Evolutionary conservation across 2,113 vertebrate species (phyloP).

Genomic region (Trochalopteron elliotii): DNA sequence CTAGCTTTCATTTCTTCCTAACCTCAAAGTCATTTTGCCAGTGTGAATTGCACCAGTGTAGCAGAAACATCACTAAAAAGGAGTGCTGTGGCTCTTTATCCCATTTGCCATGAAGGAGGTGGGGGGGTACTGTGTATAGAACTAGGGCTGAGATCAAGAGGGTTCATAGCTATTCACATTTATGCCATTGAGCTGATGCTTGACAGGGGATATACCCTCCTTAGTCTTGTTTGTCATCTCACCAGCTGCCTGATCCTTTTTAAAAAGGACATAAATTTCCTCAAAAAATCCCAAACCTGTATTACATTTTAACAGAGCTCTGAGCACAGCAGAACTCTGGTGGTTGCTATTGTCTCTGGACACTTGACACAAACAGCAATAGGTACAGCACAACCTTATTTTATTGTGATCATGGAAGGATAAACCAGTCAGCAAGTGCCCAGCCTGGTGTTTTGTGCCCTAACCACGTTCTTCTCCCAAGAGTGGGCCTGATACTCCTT

Average conservation of each 20-base stretch:
- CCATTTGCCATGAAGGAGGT: background rate
- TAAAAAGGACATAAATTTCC: background rate
- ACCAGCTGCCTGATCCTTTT: background rate
- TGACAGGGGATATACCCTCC: background rate
- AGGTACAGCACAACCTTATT: background rate
- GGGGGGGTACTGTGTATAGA: background rate
- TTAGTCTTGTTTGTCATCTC: background rate
- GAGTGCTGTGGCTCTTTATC: background rate
- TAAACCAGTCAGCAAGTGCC: background rate
- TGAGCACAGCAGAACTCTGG: background rate
- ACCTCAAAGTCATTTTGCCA: background rate
- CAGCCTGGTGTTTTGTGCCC: background rate
- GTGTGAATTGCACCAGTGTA: background rate
- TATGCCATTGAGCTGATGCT: background rate
- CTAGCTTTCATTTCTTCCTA: background rate
- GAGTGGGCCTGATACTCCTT: background rate
- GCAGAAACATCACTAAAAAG: background rate
- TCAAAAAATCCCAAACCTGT: background rate
- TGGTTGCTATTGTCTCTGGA: background rate
- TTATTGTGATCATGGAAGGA: background rate
- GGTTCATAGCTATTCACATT: background rate
- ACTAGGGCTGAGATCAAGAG: background rate
- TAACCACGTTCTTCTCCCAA: background rate
- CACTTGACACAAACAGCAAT: background rate
- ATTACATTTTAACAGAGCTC: background rate